Percentiles rank a stretch among this genome's conserved stretches.
phyloP scores from a whole-genome alignment of 2,113 vertebrate species.

The Cygnus buccinator region DNA sequence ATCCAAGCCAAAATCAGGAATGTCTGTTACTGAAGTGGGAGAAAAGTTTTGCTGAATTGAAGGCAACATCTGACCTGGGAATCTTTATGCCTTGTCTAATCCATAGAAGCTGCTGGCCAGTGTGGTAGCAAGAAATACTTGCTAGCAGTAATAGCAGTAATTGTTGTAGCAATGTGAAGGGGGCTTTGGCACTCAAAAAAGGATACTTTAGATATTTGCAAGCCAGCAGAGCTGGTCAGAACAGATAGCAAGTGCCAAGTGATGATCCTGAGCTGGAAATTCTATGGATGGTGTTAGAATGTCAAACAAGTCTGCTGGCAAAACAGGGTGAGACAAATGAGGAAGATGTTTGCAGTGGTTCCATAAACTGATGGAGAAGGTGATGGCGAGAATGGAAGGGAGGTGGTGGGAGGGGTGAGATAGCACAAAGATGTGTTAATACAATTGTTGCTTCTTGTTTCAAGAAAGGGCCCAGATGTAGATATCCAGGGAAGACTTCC shows the following conservation, averaged over 20 bases:
- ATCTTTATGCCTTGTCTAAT: neutral
- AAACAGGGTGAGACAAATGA: neutral
- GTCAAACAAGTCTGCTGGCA: neutral
- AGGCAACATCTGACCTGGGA: neutral
- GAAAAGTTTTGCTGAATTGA: neutral
- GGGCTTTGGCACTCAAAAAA: neutral
- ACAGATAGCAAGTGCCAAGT: neutral
- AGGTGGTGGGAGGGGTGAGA: neutral
- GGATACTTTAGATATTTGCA: neutral
- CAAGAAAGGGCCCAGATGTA: fast-evolving
- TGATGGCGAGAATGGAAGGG: neutral
- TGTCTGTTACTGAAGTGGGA: neutral
- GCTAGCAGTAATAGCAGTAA: neutral
- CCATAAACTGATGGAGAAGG: neutral
- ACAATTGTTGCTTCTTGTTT: neutral
- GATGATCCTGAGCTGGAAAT: neutral
- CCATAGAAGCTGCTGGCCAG: neutral
- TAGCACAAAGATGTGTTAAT: neutral
- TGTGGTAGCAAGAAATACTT: neutral
- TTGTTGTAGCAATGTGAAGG: no score
- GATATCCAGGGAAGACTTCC: neutral
- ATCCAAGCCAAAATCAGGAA: neutral
- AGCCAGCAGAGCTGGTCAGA: neutral
- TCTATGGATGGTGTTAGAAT: neutral
- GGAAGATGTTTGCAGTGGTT: neutral